Evolutionary conservation across 23 tunicate species (phyloP), one percentile per base, ranked within the genome.

Genomic region (Oikopleura vanhoeffeni): DNA sequence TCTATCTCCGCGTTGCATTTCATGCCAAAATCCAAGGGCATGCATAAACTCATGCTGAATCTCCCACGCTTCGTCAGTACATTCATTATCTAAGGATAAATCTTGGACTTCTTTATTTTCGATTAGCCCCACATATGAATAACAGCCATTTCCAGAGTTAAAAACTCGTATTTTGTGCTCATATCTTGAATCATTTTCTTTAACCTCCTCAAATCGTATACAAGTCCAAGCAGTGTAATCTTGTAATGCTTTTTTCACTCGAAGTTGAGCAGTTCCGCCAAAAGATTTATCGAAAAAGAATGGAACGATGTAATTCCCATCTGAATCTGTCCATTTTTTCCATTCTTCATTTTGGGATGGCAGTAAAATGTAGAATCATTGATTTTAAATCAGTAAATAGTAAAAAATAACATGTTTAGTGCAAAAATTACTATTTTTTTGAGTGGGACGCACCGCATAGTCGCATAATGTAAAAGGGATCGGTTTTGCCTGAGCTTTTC

Each of bases 291-390:
- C 79, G 38, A 71, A 71, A 30, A 13, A 71, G 79, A 24, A 71
- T 71, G 79, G 79, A 71, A 71, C 79, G 79, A 71, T 71, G 38
- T 71, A 71, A 30, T 71, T 71, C 36, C 79, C 79, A 18, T 71
- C 34, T 30, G 27, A 18, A 30, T 71, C 79, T 38, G 79, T 71
- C 79, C 79, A 71, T 3, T 13, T 18, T 30, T 71, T 71, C 79
- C 79, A 71, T 30, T 71, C 79, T 38, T 71, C 32, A 30, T 71
- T 32, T 71, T 32, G 2, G 79, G 35, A n/a, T n/a, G n/a, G n/a
- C n/a, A n/a, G n/a, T n/a, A n/a, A n/a, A n/a, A n/a, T n/a, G n/a
- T n/a, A n/a, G n/a, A n/a, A n/a, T n/a, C n/a, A n/a, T n/a, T n/a
- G n/a, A n/a, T n/a, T n/a, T n/a, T n/a, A n/a, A n/a, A n/a, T n/a